Evolutionary conservation across 2,797 vertebrate species (phyloP), one percentile per base, ranked within the genome.

Genomic region (Crypturellus tataupa): DNA sequence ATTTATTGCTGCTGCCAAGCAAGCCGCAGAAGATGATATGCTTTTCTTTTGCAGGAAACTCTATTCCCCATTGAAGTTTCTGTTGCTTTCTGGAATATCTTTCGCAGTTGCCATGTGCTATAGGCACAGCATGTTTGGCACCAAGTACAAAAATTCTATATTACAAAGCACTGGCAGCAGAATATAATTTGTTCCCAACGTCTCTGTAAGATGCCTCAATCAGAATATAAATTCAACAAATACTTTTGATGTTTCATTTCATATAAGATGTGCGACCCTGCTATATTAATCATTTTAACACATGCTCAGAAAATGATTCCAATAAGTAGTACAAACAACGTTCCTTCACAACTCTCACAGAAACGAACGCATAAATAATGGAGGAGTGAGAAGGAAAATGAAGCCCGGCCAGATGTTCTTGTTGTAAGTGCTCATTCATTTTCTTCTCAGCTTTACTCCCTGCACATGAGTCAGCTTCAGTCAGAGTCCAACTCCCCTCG

Each of bases 311-410:
- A 90, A 71, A 80, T 40, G 0, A 81, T 63, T 59, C 70, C 85
- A 84, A 46, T 24, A 88, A 86, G 80, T 53, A 90, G 73, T 73
- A 93, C 19, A 77, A 9, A 42, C 29, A 85, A 9, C 10, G 42
- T 27, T n/a, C 64, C 87, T 70, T 84, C 63, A 81, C 91, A 78
- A 80, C n/a, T 64, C 85, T 62, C 64, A 25, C 55, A 88, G 77
- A 92, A 91, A 86, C 39, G 37, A 93, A 81, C 33, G 16, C 62
- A 49, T 21, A 67, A 86, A 60, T 6, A 91, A 75, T 33, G 53
- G 18, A 84, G 90, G 89, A 51, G 90, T 91, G 64, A 86, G 68
- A 85, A 87, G 72, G 91, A 87, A 96, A 76, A 72, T 63, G 87
- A 96, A 90, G 70, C 10, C 78, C 12, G 72, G 83, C 77, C 87